Evolutionary conservation across 1,140 invertebrate genomes (phyloP).

Genomic region (Megalopta genalis): DNA sequence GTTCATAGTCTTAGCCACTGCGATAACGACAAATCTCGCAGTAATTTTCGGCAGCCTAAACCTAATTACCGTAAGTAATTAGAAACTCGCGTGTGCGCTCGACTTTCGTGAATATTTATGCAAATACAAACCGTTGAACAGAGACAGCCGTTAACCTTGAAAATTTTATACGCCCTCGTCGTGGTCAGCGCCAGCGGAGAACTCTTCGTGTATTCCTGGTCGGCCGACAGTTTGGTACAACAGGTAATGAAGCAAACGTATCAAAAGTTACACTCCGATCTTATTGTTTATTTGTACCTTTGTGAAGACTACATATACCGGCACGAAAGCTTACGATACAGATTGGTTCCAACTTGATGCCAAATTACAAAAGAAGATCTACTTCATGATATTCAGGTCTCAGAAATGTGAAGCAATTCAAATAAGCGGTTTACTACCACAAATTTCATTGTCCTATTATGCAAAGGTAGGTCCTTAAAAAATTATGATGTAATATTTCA

Average conservation of each 20-base stretch:
- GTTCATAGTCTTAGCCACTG: constrained; percentile 45
- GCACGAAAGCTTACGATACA: not conserved
- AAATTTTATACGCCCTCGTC: constrained; percentile 47
- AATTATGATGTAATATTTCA: no score
- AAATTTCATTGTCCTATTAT: not conserved
- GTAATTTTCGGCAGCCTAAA: constrained; percentile 63
- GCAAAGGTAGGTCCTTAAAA: not conserved
- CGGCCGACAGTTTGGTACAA: constrained; percentile 44
- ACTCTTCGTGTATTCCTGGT: constrained; percentile 59
- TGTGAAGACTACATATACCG: not conserved
- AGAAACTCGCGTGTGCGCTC: not conserved
- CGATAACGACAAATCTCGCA: constrained; percentile 36
- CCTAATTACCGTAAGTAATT: constrained; percentile 55
- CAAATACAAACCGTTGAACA: constrained; percentile 7
- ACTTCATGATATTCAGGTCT: not conserved
- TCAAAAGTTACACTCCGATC: not conserved
- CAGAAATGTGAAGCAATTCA: not conserved
- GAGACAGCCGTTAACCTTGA: constrained; percentile 51
- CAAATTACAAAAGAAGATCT: not conserved
- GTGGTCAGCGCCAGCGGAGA: constrained; percentile 49
- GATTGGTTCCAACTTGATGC: not conserved
- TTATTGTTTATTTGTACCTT: not conserved
- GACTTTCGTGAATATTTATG: not conserved
- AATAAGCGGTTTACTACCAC: not conserved
- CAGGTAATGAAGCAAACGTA: constrained; percentile 19